phyloP scores from a whole-genome alignment of 2,888 invertebrate genomes.

The Kuschelorhynchus macadamiae region DNA sequence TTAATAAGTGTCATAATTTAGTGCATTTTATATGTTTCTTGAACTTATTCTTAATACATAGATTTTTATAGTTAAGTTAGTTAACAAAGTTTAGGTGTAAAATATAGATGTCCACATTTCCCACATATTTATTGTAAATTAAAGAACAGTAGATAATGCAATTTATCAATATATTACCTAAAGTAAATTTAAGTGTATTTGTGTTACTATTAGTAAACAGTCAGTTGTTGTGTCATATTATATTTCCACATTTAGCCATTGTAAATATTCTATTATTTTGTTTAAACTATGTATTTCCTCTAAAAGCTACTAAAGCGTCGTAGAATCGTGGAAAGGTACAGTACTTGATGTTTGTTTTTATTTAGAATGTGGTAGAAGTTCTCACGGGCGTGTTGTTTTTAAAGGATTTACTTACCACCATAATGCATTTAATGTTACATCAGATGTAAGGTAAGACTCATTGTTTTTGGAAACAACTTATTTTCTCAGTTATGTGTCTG shows the following conservation, averaged over 20 bases:
- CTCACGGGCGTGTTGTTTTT: slow-evolving; percentile 51
- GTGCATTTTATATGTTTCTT: background rate
- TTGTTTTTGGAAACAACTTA: too few species aligned
- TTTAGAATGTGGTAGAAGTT: slow-evolving; percentile 6
- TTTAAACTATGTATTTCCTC: background rate
- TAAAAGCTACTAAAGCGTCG: slow-evolving; percentile 34
- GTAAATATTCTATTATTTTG: background rate
- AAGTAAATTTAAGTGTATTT: too few species aligned
- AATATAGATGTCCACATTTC: too few species aligned
- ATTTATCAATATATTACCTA: too few species aligned
- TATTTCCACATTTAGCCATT: slow-evolving; percentile 1
- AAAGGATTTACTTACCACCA: slow-evolving; percentile 61
- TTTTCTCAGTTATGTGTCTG: too few species aligned
- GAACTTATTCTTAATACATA: background rate
- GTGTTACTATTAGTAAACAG: background rate
- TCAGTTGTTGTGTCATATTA: background rate
- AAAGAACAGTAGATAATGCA: too few species aligned
- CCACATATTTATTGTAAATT: too few species aligned
- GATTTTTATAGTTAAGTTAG: background rate
- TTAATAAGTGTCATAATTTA: background rate
- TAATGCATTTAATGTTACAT: slow-evolving; percentile 47
- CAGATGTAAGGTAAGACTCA: too few species aligned
- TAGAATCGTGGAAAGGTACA: slow-evolving; percentile 44
- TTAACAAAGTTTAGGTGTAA: background rate
- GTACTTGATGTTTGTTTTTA: slow-evolving; percentile 10